phyloP scores from a whole-genome alignment of 2,888 invertebrate genomes.

The Mycalesis mineus region DNA sequence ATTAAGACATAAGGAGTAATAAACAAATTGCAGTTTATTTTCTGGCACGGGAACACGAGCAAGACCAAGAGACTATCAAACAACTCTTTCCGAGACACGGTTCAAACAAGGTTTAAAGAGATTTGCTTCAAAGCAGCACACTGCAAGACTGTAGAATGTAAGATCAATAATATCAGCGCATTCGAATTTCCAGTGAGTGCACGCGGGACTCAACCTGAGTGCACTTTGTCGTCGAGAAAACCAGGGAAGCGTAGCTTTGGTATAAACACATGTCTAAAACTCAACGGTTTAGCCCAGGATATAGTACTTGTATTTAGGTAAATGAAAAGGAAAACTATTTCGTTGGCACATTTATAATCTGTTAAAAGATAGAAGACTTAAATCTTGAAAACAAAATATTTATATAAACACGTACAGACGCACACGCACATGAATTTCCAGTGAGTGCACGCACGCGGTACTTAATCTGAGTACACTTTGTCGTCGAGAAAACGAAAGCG shows the following conservation, averaged over 20 bases:
- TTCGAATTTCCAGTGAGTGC: conserved; percentile 57
- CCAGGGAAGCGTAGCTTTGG: conserved; percentile 55
- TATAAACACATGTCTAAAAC: conserved; percentile 31
- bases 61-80: not conserved
- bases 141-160: conserved; percentile 14
- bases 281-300: conserved; percentile 3
- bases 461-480: too few relatives aligned
- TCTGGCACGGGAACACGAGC: not conserved
- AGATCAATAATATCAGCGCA: conserved; percentile 61
- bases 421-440: too few relatives aligned
- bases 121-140: conserved; percentile 9
- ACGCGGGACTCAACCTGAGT: conserved; percentile 57
- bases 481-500: too few relatives aligned
- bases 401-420: too few relatives aligned
- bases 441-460: too few relatives aligned
- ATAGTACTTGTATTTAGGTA: not conserved
- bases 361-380: too few relatives aligned
- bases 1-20: not conserved
- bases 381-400: too few relatives aligned
- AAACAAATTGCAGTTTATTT: not conserved
- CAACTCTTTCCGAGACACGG: not conserved
- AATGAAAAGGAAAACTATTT: not conserved
- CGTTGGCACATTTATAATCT: too few relatives aligned
- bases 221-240: conserved; percentile 72
- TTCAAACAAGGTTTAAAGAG: not conserved